These are phyloP conservation scores for Callithrix jacchus DNA, from an alignment of 2,113 vertebrate species.

Conservation along the genomic window DNA sequence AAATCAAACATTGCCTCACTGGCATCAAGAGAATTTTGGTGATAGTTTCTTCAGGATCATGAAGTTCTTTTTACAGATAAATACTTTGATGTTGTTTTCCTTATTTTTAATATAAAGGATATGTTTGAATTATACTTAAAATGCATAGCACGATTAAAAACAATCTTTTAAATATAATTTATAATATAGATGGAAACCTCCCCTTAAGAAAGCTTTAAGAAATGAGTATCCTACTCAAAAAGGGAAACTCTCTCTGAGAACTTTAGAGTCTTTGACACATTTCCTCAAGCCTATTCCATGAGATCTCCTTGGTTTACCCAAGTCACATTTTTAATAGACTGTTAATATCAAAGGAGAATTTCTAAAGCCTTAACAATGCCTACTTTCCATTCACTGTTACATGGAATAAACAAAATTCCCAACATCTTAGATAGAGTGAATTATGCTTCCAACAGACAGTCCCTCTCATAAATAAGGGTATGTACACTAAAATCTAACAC, in stretches of 20 bases:
- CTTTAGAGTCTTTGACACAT: constrained; percentile 35
- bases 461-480: not conserved
- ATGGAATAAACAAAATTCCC: not conserved
- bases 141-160: constrained; percentile 57
- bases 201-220: constrained; percentile 40
- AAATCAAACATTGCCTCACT: not conserved
- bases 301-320: constrained; percentile 13
- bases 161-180: constrained; percentile 61
- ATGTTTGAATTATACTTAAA: constrained; percentile 65
- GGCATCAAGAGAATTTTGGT: constrained; percentile 11
- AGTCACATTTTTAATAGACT: constrained; percentile 35
- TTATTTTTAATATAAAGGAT: constrained; percentile 76
- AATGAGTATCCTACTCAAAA: not conserved
- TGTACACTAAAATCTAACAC: not conserved
- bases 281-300: not conserved
- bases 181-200: constrained; percentile 5
- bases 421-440: not conserved
- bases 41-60: constrained; percentile 54
- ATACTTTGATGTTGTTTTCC: constrained; percentile 64
- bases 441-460: constrained; percentile 12
- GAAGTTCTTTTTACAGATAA: constrained; percentile 72
- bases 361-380: constrained; percentile 67
- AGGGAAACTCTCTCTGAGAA: not conserved
- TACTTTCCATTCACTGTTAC: constrained; percentile 20
- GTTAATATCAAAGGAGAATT: constrained; percentile 40